Conservation (phyloP, 2,113 vertebrate genomes). For the Cygnus atratus region DNA sequence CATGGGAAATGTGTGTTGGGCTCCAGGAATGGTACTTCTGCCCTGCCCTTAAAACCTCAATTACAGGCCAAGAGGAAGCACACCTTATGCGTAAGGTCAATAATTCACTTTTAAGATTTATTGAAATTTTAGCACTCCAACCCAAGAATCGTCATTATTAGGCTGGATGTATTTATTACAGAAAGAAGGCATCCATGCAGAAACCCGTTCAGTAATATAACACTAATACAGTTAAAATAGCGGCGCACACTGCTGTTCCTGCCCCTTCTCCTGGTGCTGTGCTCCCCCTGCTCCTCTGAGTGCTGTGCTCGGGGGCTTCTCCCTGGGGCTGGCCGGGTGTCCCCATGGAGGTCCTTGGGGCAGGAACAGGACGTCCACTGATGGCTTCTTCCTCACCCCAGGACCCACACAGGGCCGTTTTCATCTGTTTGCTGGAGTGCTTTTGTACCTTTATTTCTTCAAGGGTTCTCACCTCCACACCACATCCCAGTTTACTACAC, state of each 20-base stretch:
- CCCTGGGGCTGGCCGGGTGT: background rate
- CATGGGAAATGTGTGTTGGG: background rate
- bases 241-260: background rate
- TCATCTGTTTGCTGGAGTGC: background rate
- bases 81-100: background rate
- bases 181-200: background rate
- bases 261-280: background rate
- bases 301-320: background rate
- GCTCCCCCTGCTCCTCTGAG: background rate
- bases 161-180: background rate
- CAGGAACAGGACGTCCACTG: background rate
- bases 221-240: background rate
- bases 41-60: background rate
- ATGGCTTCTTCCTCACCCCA: background rate
- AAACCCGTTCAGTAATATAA: background rate
- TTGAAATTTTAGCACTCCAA: background rate
- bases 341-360: background rate
- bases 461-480: fast-evolving
- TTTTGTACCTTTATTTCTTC: background rate
- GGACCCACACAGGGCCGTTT: background rate
- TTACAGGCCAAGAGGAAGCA: background rate
- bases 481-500: fast-evolving
- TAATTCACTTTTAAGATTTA: background rate
- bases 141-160: background rate
- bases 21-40: fast-evolving